These are phyloP conservation scores for Pristionchus mayeri DNA, from an alignment of 2,888 invertebrate species.

Conservation along the genomic window DNA sequence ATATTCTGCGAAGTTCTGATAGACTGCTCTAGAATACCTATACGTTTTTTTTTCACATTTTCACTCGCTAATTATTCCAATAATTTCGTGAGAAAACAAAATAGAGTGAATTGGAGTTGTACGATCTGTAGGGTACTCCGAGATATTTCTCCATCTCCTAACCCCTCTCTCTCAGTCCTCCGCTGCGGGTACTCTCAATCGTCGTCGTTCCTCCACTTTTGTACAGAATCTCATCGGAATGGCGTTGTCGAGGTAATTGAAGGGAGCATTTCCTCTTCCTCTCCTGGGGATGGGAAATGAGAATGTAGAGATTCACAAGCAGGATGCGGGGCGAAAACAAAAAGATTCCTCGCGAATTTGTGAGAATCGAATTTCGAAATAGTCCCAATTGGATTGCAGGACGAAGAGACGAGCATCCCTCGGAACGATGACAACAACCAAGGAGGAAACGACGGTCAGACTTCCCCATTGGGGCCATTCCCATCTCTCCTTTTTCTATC, in stretches of 20 bases:
- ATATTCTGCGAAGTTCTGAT: no score
- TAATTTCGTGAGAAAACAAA: no score
- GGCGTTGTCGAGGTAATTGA: slow-evolving; percentile 25
- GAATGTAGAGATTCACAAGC: not conserved
- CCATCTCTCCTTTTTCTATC: no score
- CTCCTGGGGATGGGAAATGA: not conserved
- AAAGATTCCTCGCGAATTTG: not conserved
- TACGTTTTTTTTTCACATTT: no score
- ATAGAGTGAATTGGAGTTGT: no score
- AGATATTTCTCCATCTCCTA: no score
- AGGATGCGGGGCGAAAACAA: not conserved
- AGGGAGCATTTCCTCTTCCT: not conserved
- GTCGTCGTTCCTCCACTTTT: slow-evolving; percentile 41
- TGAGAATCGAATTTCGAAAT: not conserved
- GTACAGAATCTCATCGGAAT: slow-evolving; percentile 38
- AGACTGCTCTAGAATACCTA: no score
- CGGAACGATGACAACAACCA: slow-evolving; percentile 26
- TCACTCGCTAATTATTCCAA: no score
- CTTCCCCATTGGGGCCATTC: no score
- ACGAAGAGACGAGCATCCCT: slow-evolving; percentile 20
- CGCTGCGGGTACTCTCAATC: not conserved
- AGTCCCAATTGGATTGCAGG: not conserved
- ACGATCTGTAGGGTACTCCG: no score
- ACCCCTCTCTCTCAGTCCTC: not conserved
- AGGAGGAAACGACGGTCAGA: slow-evolving; percentile 11